Percentiles rank a stretch among this genome's conserved stretches.
phyloP scores from a whole-genome alignment of 2,888 invertebrate genomes.

The Dromius quadrimaculatus region DNA sequence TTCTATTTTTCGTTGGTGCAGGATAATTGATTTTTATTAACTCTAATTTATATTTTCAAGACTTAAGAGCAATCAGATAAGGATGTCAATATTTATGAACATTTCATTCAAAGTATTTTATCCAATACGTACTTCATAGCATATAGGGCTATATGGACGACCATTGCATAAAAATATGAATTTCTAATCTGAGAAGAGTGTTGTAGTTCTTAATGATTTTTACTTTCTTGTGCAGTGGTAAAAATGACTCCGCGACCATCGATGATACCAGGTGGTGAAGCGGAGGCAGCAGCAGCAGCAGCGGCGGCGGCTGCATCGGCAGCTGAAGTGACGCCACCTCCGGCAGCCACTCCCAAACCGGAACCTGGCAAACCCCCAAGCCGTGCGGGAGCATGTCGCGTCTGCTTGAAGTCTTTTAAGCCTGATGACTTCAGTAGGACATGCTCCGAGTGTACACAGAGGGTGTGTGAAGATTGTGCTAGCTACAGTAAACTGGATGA shows the following conservation, averaged over 20 bases:
- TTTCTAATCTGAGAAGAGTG: too few species aligned
- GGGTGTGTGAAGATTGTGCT: slow-evolving; percentile 93
- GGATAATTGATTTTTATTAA: too few species aligned
- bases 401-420: slow-evolving; percentile 89
- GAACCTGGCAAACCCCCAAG: slow-evolving; percentile 82
- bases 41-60: too few species aligned
- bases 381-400: slow-evolving; percentile 82
- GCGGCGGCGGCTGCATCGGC: slow-evolving; percentile 65
- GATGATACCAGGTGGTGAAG: slow-evolving; percentile 68
- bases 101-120: too few species aligned
- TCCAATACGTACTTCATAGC: too few species aligned
- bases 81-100: too few species aligned
- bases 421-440: slow-evolving; percentile 89
- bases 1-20: too few species aligned
- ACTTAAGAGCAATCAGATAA: too few species aligned
- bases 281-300: slow-evolving; percentile 62
- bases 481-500: slow-evolving; percentile 89
- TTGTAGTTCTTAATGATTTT: too few species aligned
- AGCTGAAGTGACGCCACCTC: slow-evolving; percentile 64
- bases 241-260: slow-evolving; percentile 79
- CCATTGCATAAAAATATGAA: too few species aligned
- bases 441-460: slow-evolving; percentile 90
- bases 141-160: too few species aligned
- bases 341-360: slow-evolving; percentile 65
- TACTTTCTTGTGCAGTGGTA: slow-evolving; percentile 71